A percentile compares a stretch with the other conserved stretches of the same genome.
phyloP scores from a whole-genome alignment of 2,797 vertebrate genomes.

The Thripadectes ignobilis region DNA sequence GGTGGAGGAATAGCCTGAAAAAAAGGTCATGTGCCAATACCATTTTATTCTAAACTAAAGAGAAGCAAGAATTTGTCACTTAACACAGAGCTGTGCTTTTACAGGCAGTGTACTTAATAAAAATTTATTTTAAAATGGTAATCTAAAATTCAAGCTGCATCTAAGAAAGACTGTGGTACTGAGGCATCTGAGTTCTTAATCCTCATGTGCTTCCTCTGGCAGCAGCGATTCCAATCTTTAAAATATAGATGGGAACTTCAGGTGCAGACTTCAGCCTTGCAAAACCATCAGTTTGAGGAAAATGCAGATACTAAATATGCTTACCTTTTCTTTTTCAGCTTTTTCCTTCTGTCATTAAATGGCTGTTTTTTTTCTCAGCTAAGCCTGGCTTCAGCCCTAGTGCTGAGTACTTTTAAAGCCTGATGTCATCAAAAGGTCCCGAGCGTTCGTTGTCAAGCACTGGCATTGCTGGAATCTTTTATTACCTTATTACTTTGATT shows the following conservation, averaged over 20 bases:
- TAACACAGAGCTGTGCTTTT: neutral
- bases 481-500: constrained; percentile 5
- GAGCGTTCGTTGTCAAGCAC: neutral
- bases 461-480: constrained; percentile 9
- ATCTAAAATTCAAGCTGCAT: neutral
- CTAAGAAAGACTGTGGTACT: neutral
- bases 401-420: neutral
- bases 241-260: neutral
- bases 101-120: neutral
- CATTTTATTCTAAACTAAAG: neutral
- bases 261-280: neutral
- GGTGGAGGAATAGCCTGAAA: neutral
- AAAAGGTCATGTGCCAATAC: neutral
- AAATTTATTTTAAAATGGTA: neutral
- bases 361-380: neutral
- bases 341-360: neutral
- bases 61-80: neutral
- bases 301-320: neutral
- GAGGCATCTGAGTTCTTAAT: neutral
- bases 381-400: neutral
- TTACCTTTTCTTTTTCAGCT: neutral
- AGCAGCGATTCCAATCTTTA: neutral
- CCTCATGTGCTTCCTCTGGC: neutral
- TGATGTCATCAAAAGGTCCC: neutral
- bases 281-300: neutral